A percentile compares a stretch with the other conserved stretches of the same genome.
Conservation (phyloP, 2,113 vertebrate species). For the Phaethornis superciliosus region DNA sequence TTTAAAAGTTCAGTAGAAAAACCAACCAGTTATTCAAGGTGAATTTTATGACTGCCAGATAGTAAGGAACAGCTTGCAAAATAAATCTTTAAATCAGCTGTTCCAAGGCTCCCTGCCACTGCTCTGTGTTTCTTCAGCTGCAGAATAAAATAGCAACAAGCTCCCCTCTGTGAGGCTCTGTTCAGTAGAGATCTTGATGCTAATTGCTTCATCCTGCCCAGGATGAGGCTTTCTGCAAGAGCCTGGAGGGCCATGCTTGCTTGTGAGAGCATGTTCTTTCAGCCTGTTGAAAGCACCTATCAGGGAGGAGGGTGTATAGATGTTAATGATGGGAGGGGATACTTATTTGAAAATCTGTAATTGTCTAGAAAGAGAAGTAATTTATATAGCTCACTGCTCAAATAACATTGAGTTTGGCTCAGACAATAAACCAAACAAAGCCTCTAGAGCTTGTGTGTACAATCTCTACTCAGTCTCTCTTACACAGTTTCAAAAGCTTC, state of each 20-base stretch:
- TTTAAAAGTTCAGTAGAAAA: not conserved
- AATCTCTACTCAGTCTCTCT: not conserved
- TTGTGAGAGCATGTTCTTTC: not conserved
- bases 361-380: not conserved
- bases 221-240: accelerated
- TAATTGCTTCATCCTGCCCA: not conserved
- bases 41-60: conserved; percentile 18
- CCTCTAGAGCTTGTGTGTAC: not conserved
- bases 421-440: not conserved
- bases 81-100: conserved; percentile 1
- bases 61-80: conserved; percentile 14
- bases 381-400: not conserved
- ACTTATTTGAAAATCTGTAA: not conserved
- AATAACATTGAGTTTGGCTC: not conserved
- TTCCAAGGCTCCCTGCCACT: conserved; percentile 37
- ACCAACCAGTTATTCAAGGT: not conserved
- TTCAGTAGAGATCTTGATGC: not conserved
- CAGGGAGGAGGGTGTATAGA: not conserved
- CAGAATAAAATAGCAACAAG: conserved; percentile 33
- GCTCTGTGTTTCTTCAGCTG: conserved; percentile 59
- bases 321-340: not conserved
- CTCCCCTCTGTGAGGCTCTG: not conserved
- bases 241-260: not conserved
- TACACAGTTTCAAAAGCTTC: not conserved
- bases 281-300: not conserved